phyloP scores from a whole-genome alignment of 1,140 invertebrate genomes.

The Drosophila arawakana region DNA sequence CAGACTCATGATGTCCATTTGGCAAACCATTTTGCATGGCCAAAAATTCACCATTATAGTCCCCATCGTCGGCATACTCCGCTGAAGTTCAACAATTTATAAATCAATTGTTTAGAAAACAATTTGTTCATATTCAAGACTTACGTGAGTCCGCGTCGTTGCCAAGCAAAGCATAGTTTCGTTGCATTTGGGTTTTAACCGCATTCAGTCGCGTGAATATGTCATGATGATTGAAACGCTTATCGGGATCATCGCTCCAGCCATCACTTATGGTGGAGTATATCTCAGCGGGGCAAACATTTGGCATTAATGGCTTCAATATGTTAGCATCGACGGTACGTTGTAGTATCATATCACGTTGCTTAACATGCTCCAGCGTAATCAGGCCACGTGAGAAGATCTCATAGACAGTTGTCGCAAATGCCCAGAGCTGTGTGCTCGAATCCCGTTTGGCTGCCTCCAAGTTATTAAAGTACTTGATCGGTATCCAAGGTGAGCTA shows the following conservation, averaged over 20 bases:
- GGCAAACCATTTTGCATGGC: constrained; percentile 2
- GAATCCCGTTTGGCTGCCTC: constrained; percentile 87
- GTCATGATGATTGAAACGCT: constrained; percentile 89
- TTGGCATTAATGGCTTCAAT: constrained; percentile 88
- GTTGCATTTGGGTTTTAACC: constrained; percentile 35
- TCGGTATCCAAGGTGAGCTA: constrained; percentile 94
- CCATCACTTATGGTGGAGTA: constrained; percentile 92
- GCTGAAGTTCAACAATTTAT: constrained; percentile 1
- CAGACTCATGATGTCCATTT: constrained; percentile 9
- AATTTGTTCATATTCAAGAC: constrained; percentile 6
- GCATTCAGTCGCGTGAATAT: constrained; percentile 70
- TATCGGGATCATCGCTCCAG: constrained; percentile 91
- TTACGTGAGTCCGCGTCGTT: constrained; percentile 41
- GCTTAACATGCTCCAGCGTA: constrained; percentile 33
- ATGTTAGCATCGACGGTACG: constrained; percentile 82
- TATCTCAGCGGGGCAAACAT: constrained; percentile 91
- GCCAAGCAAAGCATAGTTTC: constrained; percentile 35
- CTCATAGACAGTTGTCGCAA: constrained; percentile 95
- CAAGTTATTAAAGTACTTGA: constrained; percentile 90
- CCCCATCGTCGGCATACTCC: constrained; percentile 20
- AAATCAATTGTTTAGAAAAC: background rate
- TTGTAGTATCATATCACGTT: constrained; percentile 49
- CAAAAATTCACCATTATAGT: constrained; percentile 2
- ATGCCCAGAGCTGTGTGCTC: constrained; percentile 93
- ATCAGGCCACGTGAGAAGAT: constrained; percentile 92